phyloP scores from a whole-genome alignment of 2,888 invertebrate species.

The Nemoura dubitans region DNA sequence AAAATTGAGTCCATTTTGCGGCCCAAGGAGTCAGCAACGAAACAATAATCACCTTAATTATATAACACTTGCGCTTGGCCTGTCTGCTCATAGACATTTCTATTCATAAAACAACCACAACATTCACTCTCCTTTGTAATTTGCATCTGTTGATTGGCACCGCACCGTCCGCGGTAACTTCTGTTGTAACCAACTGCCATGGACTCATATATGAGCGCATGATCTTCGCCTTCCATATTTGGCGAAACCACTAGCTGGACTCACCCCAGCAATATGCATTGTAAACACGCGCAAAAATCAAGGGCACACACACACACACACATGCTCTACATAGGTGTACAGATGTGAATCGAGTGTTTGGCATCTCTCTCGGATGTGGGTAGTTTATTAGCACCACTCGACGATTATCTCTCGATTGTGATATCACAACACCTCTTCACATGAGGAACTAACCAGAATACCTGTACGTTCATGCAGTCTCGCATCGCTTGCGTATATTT shows the following conservation, averaged over 20 bases:
- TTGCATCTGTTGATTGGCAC: not conserved
- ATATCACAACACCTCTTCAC: not conserved
- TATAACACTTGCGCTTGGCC: not conserved
- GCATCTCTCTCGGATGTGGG: not conserved
- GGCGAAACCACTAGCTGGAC: not conserved
- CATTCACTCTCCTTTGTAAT: constrained; percentile 3
- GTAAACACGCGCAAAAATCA: not conserved
- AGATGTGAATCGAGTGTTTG: not conserved
- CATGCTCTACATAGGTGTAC: not conserved
- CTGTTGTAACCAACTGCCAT: not conserved
- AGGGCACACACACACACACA: not conserved
- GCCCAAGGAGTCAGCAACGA: not conserved
- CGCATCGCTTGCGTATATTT: not conserved
- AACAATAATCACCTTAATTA: not conserved
- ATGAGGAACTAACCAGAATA: not conserved
- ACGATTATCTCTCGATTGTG: not conserved
- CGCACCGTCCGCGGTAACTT: not conserved
- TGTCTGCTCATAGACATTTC: not conserved
- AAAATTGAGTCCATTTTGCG: not conserved
- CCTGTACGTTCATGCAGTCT: not conserved
- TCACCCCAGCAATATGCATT: not conserved
- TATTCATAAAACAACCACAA: not conserved
- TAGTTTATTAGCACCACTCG: not conserved
- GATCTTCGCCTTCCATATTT: not conserved
- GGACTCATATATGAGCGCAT: not conserved